Percentiles rank a stretch among this genome's conserved stretches.
Evolutionary conservation across 2,797 vertebrate species (phyloP).

Genomic region (Sarcophilus harrisii): DNA sequence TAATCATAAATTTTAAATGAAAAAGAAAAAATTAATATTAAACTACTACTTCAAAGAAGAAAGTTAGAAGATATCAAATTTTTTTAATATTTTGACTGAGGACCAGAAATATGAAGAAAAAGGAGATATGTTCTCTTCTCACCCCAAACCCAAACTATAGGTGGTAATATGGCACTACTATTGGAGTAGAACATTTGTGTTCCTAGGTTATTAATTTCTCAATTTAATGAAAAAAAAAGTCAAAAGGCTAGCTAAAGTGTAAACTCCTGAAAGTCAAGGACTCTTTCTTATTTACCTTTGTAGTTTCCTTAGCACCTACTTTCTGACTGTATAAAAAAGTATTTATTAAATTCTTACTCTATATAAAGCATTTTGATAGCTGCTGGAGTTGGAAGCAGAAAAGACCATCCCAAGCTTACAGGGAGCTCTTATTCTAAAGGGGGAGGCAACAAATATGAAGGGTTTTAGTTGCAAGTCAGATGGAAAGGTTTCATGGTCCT

Average conservation of each 20-base stretch:
- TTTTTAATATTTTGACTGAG: background rate
- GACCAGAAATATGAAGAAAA: background rate
- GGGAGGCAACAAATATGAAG: background rate
- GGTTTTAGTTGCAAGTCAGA: background rate
- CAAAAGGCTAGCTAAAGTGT: background rate
- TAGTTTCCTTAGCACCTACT: background rate
- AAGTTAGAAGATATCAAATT: background rate
- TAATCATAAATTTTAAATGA: background rate
- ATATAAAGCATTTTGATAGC: background rate
- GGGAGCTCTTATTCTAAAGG: too few relatives aligned
- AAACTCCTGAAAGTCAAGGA: background rate
- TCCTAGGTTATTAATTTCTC: background rate
- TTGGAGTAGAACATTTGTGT: background rate
- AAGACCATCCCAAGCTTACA: background rate
- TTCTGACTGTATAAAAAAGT: background rate
- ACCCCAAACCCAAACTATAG: rapidly evolving
- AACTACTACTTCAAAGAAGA: background rate
- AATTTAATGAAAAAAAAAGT: background rate
- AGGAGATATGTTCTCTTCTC: background rate
- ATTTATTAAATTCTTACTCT: background rate
- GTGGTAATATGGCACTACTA: background rate
- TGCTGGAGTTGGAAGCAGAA: background rate
- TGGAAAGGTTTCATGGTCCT: background rate
- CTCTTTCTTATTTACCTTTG: background rate
- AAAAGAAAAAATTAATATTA: background rate